Evolutionary conservation across 92 coral and sea anemone species (phyloP).

Genomic region (Bergia sp.): DNA sequence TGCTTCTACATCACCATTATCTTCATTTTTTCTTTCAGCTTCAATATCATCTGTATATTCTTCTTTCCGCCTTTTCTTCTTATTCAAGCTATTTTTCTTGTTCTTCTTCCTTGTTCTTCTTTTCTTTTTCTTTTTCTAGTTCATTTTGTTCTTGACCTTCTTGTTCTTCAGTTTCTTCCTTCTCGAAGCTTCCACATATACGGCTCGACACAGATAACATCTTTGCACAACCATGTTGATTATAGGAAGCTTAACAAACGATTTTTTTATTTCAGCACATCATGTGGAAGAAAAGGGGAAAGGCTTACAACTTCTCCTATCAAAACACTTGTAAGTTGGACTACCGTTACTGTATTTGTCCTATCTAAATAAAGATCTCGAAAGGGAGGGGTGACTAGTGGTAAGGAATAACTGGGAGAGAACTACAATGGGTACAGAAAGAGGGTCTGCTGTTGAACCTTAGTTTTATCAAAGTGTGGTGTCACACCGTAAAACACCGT

Average conservation of each 20-base stretch:
- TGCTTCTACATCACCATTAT: too few species aligned
- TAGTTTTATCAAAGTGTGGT: too few species aligned
- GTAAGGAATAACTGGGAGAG: too few species aligned
- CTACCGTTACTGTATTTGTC: neutral
- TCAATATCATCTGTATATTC: too few species aligned
- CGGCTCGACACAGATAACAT: neutral
- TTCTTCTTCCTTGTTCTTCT: neutral
- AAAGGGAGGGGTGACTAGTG: neutral
- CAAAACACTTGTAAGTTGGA: constrained; percentile 75
- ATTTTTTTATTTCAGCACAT: constrained; percentile 62
- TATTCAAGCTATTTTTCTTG: neutral
- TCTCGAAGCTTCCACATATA: neutral
- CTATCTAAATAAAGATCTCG: neutral
- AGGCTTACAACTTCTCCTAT: constrained; percentile 62
- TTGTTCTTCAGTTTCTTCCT: neutral
- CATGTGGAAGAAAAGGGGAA: constrained; percentile 92
- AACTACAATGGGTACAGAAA: too few species aligned
- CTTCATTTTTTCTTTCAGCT: neutral
- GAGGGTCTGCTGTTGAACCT: too few species aligned
- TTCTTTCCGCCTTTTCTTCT: neutral
- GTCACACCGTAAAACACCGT: too few species aligned
- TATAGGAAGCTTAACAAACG: neutral
- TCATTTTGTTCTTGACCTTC: neutral
- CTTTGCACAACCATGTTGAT: neutral
- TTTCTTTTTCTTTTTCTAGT: neutral